Evolutionary conservation across 2,888 invertebrate species (phyloP).

Genomic region (Hermodice carunculata): DNA sequence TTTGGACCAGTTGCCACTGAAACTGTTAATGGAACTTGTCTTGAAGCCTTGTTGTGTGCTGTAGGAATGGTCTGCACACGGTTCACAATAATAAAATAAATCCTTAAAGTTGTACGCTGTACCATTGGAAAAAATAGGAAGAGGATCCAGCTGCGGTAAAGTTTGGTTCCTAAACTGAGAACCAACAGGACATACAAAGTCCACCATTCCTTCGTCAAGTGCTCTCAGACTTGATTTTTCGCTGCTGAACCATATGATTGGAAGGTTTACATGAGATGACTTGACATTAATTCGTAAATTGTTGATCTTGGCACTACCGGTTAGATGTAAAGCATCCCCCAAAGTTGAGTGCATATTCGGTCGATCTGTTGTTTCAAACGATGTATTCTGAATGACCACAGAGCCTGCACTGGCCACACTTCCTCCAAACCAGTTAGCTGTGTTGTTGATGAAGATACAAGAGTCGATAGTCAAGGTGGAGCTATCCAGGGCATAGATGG

Average conservation of each 20-base stretch:
- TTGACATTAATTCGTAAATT: constrained; percentile 8
- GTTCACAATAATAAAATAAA: constrained; percentile 16
- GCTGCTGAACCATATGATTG: constrained; percentile 17
- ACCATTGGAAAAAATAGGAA: no score
- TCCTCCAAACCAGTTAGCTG: constrained; percentile 24
- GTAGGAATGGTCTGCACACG: constrained; percentile 4
- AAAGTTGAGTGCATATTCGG: neutral
- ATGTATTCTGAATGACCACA: neutral
- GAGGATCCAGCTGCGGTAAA: neutral
- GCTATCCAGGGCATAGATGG: constrained; percentile 8
- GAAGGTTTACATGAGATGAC: neutral
- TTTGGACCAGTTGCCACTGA: neutral
- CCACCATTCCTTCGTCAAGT: neutral
- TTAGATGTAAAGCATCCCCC: constrained; percentile 12
- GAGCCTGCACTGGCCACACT: constrained; percentile 3
- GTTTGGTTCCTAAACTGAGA: constrained; percentile 9
- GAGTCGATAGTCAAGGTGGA: neutral
- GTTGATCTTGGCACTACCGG: neutral
- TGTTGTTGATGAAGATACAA: constrained; percentile 15
- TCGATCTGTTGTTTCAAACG: constrained; percentile 5
- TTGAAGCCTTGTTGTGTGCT: constrained; percentile 10
- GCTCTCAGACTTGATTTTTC: neutral
- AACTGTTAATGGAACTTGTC: neutral
- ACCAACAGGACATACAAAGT: constrained; percentile 15
- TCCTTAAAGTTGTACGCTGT: constrained; percentile 13